Evolutionary conservation across 1,140 invertebrate genomes (phyloP).

Genomic region (Apis florea): DNA sequence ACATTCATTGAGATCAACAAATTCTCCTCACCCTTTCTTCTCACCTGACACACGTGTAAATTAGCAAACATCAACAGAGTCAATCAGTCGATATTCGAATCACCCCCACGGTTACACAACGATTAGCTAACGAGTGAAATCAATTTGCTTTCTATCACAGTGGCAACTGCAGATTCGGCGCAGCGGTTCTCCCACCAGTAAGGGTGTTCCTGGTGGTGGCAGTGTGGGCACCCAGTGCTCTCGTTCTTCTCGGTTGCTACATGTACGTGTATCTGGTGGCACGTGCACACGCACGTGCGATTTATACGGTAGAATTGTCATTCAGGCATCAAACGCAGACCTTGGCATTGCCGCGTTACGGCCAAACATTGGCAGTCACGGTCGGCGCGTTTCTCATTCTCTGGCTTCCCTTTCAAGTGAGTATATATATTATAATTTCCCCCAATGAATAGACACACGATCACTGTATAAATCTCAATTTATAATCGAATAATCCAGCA

Average conservation of each 20-base stretch:
- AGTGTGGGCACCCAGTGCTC: slow-evolving; percentile 82
- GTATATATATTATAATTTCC: slow-evolving; percentile 9
- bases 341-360: slow-evolving; percentile 81
- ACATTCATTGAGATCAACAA: not conserved
- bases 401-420: slow-evolving; percentile 85
- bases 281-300: slow-evolving; percentile 84
- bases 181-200: slow-evolving; percentile 78
- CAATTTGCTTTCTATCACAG: slow-evolving; percentile 70
- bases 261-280: slow-evolving; percentile 85
- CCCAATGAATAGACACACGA: not conserved
- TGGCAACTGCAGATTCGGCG: slow-evolving; percentile 79
- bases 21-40: no score
- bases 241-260: slow-evolving; percentile 84
- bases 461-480: slow-evolving; percentile 7
- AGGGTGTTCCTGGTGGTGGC: slow-evolving; percentile 81
- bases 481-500: no score
- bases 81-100: slow-evolving; percentile 10
- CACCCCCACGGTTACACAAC: not conserved
- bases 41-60: not conserved
- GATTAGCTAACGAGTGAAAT: not conserved
- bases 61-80: not conserved
- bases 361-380: slow-evolving; percentile 84
- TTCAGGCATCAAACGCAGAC: slow-evolving; percentile 80
- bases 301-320: slow-evolving; percentile 84
- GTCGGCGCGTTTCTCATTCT: slow-evolving; percentile 83